Evolutionary conservation across 1,140 invertebrate genomes (phyloP), one percentile per base, ranked within the genome.

Genomic region (Drepana arcuata): DNA sequence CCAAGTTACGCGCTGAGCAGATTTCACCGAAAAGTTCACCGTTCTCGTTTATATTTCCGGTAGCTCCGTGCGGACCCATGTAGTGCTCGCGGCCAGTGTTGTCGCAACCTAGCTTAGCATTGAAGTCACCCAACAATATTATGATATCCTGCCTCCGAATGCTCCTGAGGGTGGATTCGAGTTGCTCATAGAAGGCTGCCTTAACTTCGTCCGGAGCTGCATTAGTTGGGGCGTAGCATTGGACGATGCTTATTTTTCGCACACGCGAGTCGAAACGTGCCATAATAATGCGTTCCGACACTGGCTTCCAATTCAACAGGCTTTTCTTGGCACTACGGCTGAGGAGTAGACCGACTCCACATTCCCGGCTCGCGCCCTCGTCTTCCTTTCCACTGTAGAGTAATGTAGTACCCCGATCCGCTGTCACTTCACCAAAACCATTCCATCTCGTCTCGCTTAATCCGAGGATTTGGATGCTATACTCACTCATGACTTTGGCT

Each of bases 281-380:
- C 14, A 33, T 36, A 2, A 52, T 47, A 18, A 52, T 47, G 5
- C 48, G 14, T 4, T 52, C 42, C 31, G 42, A 52, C 27, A 52
- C 39, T 1, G 43, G 43, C 35, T 46, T 39, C 48, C 35, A 52
- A 14, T 42, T 31, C 5, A 48, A 18, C 7, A 37, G 28, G 25
- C 45, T 33, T 11, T 27, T 44, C 27, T 34, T 41, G 1, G 48
- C 43, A 1, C n/a, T 21, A 12, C 36, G 23, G 2, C 28, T 34
- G 14, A 46, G 29, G 14, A 46, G 38, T n/a, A n/a, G n/a, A n/a
- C n/a, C n/a, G n/a, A n/a, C n/a, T n/a, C n/a, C n/a, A n/a, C n/a
- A n/a, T n/a, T n/a, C 3, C 42, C 14, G 16, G 5, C 36, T 39
- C 11, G 41, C 41, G 5, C 38, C 38, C 42, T n/a, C n/a, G n/a